Conservation (phyloP, 2,113 vertebrate genomes). For the Burhinus oedicnemus region DNA sequence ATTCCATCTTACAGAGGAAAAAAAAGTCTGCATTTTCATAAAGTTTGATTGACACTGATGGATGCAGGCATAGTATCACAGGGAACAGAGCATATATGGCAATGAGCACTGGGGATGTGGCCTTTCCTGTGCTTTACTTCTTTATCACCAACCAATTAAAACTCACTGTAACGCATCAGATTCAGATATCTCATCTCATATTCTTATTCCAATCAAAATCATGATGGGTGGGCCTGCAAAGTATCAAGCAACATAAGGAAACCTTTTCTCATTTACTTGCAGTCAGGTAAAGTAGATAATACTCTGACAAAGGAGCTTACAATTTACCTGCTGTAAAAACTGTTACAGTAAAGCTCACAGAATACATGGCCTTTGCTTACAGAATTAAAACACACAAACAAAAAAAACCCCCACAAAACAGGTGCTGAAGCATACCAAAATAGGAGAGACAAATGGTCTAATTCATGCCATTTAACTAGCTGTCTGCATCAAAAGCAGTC, state of each 20-base stretch:
- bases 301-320: not conserved
- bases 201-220: not conserved
- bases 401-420: not conserved
- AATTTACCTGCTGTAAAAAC: not conserved
- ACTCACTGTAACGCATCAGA: not conserved
- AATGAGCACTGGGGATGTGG: not conserved
- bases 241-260: not conserved
- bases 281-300: not conserved
- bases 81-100: not conserved
- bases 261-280: not conserved
- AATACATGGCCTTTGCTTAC: not conserved
- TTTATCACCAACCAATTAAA: not conserved
- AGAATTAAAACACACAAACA: not conserved
- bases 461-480: not conserved
- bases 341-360: not conserved
- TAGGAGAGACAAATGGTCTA: not conserved
- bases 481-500: not conserved
- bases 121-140: not conserved
- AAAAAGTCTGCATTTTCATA: not conserved
- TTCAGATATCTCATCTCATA: not conserved
- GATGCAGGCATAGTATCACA: not conserved
- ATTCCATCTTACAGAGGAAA: not conserved
- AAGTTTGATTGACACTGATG: not conserved
- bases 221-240: not conserved
- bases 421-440: not conserved